A percentile compares a stretch with the other conserved stretches of the same genome.
Conservation (phyloP, 2,797 vertebrate species). For the Calcarius lapponicus region DNA sequence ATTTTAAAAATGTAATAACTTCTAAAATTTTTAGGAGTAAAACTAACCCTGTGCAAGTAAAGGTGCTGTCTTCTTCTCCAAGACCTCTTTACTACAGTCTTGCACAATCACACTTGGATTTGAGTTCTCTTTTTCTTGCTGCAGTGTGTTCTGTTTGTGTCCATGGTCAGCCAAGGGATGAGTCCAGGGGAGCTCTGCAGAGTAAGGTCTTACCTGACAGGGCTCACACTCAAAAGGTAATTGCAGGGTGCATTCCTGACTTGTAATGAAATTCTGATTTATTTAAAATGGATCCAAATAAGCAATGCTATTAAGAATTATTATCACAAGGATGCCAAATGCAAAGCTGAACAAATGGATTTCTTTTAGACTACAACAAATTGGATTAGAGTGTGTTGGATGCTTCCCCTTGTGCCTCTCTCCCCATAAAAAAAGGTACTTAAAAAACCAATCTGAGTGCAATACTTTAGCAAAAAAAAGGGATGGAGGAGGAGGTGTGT, state of each 20-base stretch:
- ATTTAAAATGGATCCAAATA: not conserved
- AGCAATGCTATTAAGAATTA: not conserved
- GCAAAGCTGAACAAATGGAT: not conserved
- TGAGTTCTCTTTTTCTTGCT: not conserved
- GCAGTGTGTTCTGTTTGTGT: not conserved
- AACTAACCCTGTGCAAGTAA: not conserved
- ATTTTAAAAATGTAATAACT: slow-evolving; percentile 58
- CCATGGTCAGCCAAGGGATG: not conserved
- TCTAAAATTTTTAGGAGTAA: slow-evolving; percentile 25
- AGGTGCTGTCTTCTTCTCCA: not conserved
- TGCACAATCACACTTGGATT: not conserved
- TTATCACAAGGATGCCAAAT: not conserved
- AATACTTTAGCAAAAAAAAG: not conserved
- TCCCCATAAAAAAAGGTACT: not conserved
- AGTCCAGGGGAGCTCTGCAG: not conserved
- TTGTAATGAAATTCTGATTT: not conserved
- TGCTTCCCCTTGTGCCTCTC: not conserved
- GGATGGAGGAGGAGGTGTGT: not conserved
- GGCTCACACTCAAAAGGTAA: not conserved
- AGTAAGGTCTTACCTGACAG: not conserved
- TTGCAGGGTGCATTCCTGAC: not conserved
- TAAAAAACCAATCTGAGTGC: not conserved
- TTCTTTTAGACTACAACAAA: not conserved
- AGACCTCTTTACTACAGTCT: not conserved
- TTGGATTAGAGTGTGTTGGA: not conserved